Base-by-base conservation (phyloP, 2,888 invertebrate species). In the Lepidochrysops patricia region DNA sequence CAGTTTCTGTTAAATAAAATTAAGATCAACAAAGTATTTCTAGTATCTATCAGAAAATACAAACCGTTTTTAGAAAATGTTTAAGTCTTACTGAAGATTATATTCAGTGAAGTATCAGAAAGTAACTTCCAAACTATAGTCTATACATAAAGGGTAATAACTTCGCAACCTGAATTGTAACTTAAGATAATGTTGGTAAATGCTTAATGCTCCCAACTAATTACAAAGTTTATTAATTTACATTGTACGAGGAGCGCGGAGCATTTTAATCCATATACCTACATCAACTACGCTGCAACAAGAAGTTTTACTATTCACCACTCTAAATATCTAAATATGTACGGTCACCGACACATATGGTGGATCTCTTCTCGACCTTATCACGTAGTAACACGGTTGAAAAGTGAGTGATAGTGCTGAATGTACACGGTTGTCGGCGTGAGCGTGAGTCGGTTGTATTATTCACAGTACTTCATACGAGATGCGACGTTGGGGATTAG, bases 401-500 rank as follows among this genome's bases (percentile, higher is more conserved):
- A 15, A 43, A 37, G 37, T 43, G 15, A 15, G 15, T 3, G 2
- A 3, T 7, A 15, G 7, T 43, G 37, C 3, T 2, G 13, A 35
- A n/a, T 13, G 15, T 43, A 43, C 19, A 43, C 23, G 43, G 43
- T 43, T 66, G 66, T 62, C 68, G 68, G 70, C 71, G 72, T 69
- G 70, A 70, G 70, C 64, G 64, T 65, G 69, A 72, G 70, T 66
- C 62, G 65, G 67, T 71, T 73, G 68, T 72, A 69, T 71, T 71
- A 72, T 65, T 63, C 62, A 64, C 75, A 79, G 57, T 56, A 63
- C 57, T 75, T 64, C 62, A 64, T 74, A 76, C 75, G 70, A n/a
- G n/a, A 71, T 62, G 58, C 9, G 43, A 63, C 74, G 75, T 76
- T 78, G 65, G 68, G 82, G 84, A 85, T 84, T 84, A 85, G 75